Base-by-base conservation (phyloP, 37 sponge, comb jelly and placozoan genomes). In the Ephydatia muelleri region DNA sequence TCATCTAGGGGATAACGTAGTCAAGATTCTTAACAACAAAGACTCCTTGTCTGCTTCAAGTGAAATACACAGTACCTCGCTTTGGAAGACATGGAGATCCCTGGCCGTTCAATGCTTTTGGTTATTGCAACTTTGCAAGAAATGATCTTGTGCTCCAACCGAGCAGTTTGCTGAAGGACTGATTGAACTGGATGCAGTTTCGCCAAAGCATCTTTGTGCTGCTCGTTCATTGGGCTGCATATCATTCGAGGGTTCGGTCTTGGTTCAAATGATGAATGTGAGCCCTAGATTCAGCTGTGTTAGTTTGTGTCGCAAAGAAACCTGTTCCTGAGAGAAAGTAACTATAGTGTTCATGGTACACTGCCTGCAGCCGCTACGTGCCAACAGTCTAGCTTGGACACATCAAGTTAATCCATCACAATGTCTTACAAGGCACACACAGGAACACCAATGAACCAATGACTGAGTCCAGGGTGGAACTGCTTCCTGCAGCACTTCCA, bases 251-350 rank as follows among this genome's bases (percentile, higher is more conserved):
- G 5, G 33, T 14, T 31, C 30, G 23, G 35, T 76, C 35, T 28
- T 76, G 34, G 34, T 76, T 28, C 77, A 76, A 38, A 28, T 76
- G 36, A 76, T 76, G 77, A 76, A 76, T 38, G 34, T 76, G 36
- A 76, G 77, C 22, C 77, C 77, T 28, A 39, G 43, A 76, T 76
- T 34, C 30, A 27, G 13, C 77, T 76, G 39, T 40, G 77, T 28
- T 12, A 76, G 39, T 34, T 38, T 16, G 77, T 76, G 19, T 25
- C 48, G 21, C 27, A 38, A 43, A 27, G 34, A 34, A 76, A 27
- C 39, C 19, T 76, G 22, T 38, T 76, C 13, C 19, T 76, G 34
- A 38, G 33, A 14, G 72, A 71, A 34, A 71, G 33, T 21, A 65
- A n/a, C n/a, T n/a, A n/a, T n/a, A n/a, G n/a, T n/a, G n/a, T n/a